Conservation (phyloP, 2,113 vertebrate species). For the Myotis davidii region DNA sequence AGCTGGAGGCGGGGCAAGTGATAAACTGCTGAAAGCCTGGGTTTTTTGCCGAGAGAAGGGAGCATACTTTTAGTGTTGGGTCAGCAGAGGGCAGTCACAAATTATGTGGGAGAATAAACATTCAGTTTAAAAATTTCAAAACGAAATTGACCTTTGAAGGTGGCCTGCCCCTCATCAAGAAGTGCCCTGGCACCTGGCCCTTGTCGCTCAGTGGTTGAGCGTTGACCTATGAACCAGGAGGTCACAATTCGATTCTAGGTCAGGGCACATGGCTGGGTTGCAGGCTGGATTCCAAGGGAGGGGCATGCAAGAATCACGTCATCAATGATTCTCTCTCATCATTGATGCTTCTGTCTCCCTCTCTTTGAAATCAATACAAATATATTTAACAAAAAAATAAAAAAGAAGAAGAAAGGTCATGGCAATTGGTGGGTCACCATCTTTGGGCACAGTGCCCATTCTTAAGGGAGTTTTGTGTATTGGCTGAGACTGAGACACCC, state of each 20-base stretch:
- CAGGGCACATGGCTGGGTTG: too few relatives aligned
- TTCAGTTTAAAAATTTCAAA: background rate
- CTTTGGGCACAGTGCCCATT: background rate
- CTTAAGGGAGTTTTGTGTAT: background rate
- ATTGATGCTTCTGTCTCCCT: too few relatives aligned
- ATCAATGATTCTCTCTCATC: too few relatives aligned
- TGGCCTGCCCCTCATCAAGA: background rate
- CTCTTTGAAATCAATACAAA: too few relatives aligned
- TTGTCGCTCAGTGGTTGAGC: too few relatives aligned
- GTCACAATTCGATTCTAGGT: too few relatives aligned
- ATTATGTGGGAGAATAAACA: too few relatives aligned
- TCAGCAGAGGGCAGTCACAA: background rate
- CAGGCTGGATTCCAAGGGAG: too few relatives aligned
- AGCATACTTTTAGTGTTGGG: background rate
- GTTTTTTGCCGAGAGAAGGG: fast-evolving
- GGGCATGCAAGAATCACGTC: too few relatives aligned
- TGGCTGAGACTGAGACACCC: background rate
- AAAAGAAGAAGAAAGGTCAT: background rate
- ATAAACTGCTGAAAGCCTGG: fast-evolving
- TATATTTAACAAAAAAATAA: too few relatives aligned
- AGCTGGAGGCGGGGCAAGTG: fast-evolving
- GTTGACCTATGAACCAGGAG: too few relatives aligned
- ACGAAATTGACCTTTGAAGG: background rate
- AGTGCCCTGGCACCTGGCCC: too few relatives aligned
- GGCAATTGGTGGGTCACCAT: background rate